Evolutionary conservation across 2,888 invertebrate genomes (phyloP).

Genomic region (Athalia cordata): DNA sequence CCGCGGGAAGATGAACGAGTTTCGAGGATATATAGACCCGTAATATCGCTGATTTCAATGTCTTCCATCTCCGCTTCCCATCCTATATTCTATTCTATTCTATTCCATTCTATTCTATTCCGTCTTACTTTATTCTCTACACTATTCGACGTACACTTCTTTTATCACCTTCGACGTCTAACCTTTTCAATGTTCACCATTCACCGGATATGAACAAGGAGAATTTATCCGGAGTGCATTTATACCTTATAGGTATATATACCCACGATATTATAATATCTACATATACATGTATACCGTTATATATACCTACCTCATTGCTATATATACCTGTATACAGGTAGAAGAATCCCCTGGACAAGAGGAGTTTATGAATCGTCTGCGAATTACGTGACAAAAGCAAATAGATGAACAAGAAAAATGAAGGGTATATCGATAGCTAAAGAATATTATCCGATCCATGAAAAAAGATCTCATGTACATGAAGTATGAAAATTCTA

Average conservation of each 20-base stretch:
- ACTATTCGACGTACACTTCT: constrained; percentile 9
- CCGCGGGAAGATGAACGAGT: no score
- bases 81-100: background rate
- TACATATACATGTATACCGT: no score
- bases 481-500: no score
- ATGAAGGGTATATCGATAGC: background rate
- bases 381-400: background rate
- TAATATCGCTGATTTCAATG: background rate
- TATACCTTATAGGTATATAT: no score
- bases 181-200: constrained; percentile 33
- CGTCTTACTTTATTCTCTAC: background rate
- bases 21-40: no score
- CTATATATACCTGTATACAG: no score
- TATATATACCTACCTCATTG: no score
- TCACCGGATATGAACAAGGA: constrained; percentile 37
- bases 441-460: background rate
- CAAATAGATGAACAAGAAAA: constrained; percentile 24
- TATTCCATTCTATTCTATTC: background rate
- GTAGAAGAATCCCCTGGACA: no score
- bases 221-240: constrained; percentile 31
- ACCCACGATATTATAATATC: no score
- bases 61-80: background rate
- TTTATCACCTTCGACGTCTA: constrained; percentile 37
- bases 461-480: no score
- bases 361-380: background rate